Base-by-base conservation (phyloP, 2,888 invertebrate genomes). In the Prenolepis imparis region DNA sequence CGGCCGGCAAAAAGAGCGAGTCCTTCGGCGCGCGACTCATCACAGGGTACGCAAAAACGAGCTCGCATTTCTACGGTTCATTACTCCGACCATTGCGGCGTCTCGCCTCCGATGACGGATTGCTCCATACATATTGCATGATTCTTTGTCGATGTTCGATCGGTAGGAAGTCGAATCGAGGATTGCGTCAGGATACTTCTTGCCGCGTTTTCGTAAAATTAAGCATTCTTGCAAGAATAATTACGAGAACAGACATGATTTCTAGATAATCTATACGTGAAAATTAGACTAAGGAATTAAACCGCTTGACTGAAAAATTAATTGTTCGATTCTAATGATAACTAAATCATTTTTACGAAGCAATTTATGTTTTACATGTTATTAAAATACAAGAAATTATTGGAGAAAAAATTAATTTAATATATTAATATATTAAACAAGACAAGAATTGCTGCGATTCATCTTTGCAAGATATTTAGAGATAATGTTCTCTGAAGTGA, bases 101-200 rank as follows among this genome's bases (percentile, higher is more conserved):
- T 82, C 89, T 85, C 85, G 84, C 55, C 75, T n/a, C 72, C 89
- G 88, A 87, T 88, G 84, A 86, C 75, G 82, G 84, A 88, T 82
- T 82, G 86, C 85, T 84, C 82, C 90, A 90, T 90, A 86, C 92
- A 93, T 93, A 93, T 93, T 93, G 87, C 91, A 93, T 92, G 92
- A 92, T 88, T 84, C 88, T 57, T 57, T 82, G 81, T 32, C 70
- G 89, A 88, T 72, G 68, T 74, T 82, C 84, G 72, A 84, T 84
- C 86, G 82, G 64, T 91, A 91, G 90, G 88, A 92, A 90, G 87
- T 85, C n/a, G n/a, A 52, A 82, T 75, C 82, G 84, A 84, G 44
- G 24, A 83, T 63, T 66, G 82, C 70, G 81, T 83, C 84, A 61
- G 75, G 55, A 24, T 70, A n/a, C 8, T 81, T 82, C 74, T 82